Percentiles rank a stretch among this genome's conserved stretches.
Conservation (phyloP, 2,888 invertebrate species). For the Zygaena filipendulae region DNA sequence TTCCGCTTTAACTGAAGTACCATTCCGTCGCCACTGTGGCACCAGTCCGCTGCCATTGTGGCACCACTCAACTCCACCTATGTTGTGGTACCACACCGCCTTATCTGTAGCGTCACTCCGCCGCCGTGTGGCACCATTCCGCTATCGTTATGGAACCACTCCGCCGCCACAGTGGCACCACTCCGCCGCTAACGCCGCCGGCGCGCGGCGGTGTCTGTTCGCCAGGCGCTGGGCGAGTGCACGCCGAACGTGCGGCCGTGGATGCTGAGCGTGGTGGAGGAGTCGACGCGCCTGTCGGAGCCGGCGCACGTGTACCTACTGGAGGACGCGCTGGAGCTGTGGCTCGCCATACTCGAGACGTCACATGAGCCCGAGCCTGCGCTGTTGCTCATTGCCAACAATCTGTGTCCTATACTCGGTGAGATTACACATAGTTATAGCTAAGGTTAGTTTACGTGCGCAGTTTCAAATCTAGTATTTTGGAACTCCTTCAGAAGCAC, state of each 20-base stretch:
- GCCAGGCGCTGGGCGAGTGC: slow-evolving; percentile 71
- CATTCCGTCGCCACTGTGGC: no score
- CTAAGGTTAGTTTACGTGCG: background rate
- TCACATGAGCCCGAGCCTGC: slow-evolving; percentile 68
- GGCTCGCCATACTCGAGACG: slow-evolving; percentile 85
- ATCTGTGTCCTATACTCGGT: slow-evolving; percentile 81
- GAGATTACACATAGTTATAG: slow-evolving; percentile 19
- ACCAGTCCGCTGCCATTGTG: no score
- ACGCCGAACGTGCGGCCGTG: slow-evolving; percentile 71
- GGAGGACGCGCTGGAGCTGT: slow-evolving; percentile 92
- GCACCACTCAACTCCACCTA: no score
- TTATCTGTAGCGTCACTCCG: no score
- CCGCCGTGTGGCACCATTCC: no score
- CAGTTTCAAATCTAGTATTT: background rate
- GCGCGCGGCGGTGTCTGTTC: no score
- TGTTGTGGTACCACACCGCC: no score
- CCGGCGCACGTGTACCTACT: slow-evolving; percentile 88
- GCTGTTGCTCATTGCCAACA: slow-evolving; percentile 78
- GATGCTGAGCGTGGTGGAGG: slow-evolving; percentile 63
- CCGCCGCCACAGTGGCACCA: no score
- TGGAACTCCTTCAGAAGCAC: background rate
- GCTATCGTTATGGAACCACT: no score
- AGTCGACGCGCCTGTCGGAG: slow-evolving; percentile 78
- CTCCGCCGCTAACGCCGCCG: no score
- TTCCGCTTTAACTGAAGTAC: no score